A percentile compares a stretch with the other conserved stretches of the same genome.
Evolutionary conservation across 2,797 vertebrate genomes (phyloP).

Genomic region (Spinibarbus caldwelli): DNA sequence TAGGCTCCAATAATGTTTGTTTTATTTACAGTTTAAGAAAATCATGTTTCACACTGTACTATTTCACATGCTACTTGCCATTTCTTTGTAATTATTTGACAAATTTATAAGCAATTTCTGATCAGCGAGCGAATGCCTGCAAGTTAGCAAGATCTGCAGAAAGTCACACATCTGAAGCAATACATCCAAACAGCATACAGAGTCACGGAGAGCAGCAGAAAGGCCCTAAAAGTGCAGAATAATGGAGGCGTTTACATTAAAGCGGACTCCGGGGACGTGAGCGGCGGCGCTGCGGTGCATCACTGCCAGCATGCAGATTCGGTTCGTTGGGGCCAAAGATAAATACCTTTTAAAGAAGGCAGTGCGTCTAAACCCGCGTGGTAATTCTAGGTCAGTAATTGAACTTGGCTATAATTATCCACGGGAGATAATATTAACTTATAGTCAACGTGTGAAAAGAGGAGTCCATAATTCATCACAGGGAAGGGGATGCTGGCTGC

Average conservation of each 20-base stretch:
- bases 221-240: constrained; percentile 25
- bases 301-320: constrained; percentile 93
- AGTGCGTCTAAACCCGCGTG: constrained; percentile 78
- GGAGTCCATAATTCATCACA: constrained; percentile 91
- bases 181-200: constrained; percentile 6
- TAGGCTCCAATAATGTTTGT: background rate
- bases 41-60: background rate
- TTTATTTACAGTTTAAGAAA: background rate
- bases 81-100: background rate
- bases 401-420: constrained; percentile 99
- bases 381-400: constrained; percentile 95
- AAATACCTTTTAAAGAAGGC: constrained; percentile 87
- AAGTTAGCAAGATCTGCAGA: background rate
- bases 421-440: constrained; percentile 99
- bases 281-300: constrained; percentile 82
- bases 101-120: background rate
- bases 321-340: constrained; percentile 87
- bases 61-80: background rate
- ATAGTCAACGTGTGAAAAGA: constrained; percentile 86
- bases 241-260: constrained; percentile 38
- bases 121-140: background rate
- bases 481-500: constrained; percentile 61
- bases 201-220: constrained; percentile 15
- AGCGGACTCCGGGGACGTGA: constrained; percentile 53
- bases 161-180: constrained; percentile 13